These are phyloP conservation scores for Deroplatys truncata DNA, from an alignment of 2,888 invertebrate genomes.

Conservation along the genomic window DNA sequence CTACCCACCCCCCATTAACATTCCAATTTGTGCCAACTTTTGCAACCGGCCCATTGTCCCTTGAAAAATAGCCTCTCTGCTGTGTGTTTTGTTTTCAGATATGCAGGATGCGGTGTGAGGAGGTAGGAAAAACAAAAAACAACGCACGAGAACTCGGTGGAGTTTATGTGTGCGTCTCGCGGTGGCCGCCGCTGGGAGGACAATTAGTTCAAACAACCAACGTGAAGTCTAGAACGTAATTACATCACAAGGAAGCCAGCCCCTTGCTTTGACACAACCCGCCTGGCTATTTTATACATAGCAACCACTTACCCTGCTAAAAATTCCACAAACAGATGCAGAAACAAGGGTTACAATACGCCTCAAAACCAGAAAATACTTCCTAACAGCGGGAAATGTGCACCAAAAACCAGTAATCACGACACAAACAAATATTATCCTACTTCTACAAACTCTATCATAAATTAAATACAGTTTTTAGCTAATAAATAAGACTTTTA, in stretches of 20 bases:
- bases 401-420: not conserved
- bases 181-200: not conserved
- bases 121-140: not conserved
- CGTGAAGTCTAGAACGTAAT: not conserved
- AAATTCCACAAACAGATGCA: not conserved
- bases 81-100: constrained; percentile 20
- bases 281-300: not conserved
- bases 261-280: not conserved
- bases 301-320: not conserved
- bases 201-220: constrained; percentile 14
- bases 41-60: constrained; percentile 22
- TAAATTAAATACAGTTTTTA: too few relatives aligned
- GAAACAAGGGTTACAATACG: not conserved
- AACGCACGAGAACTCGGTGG: not conserved
- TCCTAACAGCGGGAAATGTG: not conserved
- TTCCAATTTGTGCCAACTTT: constrained; percentile 28
- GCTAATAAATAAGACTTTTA: too few relatives aligned
- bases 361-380: not conserved
- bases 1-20: constrained; percentile 18
- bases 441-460: too few relatives aligned
- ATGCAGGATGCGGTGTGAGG: constrained; percentile 16
- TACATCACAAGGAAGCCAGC: not conserved
- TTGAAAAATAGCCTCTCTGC: constrained; percentile 21
- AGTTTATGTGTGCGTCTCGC: not conserved
- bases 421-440: too few relatives aligned